Evolutionary conservation across 2,113 vertebrate genomes (phyloP), one percentile per base, ranked within the genome.

Genomic region (Vicugna pacos): DNA sequence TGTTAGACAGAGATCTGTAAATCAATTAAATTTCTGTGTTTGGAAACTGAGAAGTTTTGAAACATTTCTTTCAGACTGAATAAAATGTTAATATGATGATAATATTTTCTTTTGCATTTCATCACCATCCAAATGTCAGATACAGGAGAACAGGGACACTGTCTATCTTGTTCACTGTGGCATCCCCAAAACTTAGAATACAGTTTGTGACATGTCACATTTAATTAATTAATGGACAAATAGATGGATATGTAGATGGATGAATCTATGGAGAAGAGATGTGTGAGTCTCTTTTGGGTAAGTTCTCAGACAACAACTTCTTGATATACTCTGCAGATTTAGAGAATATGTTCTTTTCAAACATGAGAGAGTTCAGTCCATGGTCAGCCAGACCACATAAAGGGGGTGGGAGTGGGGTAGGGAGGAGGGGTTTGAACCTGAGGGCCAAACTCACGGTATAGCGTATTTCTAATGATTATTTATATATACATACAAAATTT

Each of bases 1-100:
- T 64, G 46, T 62, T 65, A 92, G 65, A 62, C 8, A 42, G 62
- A 96, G 87, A 58, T 52, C 50, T 70, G 32, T 13, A 92, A 65
- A 83, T 46, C 48, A 70, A 56, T 79, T 73, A 60, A 35, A 50
- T 94, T 96, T 82, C 35, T n/a, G 5, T 79, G 77, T 92, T 87
- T 50, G n/a, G 64, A 85, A 89, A 52, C 22, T 48, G 16, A 93
- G 30, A 77, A 67, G 72, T 80, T 75, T 38, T 86, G 88, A 89
- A 89, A n/a, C 77, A 38, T 64, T 87, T 79, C 42, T 88, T 93
- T 81, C 24, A 28, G 75, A 28, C 14, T 87, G 70, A 90, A 87
- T 85, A 72, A 94, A 85, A 46, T 65, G 76, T 65, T 67, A 65
- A 50, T 75, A 30, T 32, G 24, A 62, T 48, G 26, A 8, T 58